phyloP scores from a whole-genome alignment of 2,113 vertebrate genomes.

The Arizona elegans region DNA sequence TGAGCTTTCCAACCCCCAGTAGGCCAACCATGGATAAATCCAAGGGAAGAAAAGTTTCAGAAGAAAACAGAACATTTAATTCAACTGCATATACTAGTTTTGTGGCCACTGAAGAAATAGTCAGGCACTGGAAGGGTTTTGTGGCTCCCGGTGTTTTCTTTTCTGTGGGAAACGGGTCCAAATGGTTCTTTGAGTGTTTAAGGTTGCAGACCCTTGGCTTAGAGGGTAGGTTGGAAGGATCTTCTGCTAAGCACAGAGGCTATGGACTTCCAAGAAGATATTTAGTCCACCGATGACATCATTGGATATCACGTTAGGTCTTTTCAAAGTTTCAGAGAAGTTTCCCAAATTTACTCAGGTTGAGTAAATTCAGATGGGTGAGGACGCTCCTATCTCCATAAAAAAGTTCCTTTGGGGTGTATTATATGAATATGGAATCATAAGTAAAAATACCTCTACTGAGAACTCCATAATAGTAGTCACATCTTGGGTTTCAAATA shows the following conservation, averaged over 20 bases:
- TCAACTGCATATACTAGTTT: no score
- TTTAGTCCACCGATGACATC: neutral
- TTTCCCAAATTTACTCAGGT: neutral
- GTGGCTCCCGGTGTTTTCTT: no score
- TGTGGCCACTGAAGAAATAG: no score
- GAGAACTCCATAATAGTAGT: neutral
- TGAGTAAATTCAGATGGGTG: neutral
- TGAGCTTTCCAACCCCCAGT: no score
- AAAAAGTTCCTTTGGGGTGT: neutral
- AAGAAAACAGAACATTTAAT: no score
- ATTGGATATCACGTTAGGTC: neutral
- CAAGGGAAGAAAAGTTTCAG: no score
- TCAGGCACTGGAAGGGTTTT: no score
- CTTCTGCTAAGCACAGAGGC: neutral
- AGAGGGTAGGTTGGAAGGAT: neutral
- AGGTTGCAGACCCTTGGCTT: neutral
- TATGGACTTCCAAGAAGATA: neutral
- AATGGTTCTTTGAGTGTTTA: no score
- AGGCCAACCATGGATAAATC: no score
- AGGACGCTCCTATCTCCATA: neutral
- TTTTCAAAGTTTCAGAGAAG: neutral
- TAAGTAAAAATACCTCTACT: neutral
- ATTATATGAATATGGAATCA: neutral
- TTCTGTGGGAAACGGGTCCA: no score
- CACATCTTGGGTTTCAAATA: neutral